Conservation (phyloP, 2,113 vertebrate species). For the Emydocephalus ijimae region DNA sequence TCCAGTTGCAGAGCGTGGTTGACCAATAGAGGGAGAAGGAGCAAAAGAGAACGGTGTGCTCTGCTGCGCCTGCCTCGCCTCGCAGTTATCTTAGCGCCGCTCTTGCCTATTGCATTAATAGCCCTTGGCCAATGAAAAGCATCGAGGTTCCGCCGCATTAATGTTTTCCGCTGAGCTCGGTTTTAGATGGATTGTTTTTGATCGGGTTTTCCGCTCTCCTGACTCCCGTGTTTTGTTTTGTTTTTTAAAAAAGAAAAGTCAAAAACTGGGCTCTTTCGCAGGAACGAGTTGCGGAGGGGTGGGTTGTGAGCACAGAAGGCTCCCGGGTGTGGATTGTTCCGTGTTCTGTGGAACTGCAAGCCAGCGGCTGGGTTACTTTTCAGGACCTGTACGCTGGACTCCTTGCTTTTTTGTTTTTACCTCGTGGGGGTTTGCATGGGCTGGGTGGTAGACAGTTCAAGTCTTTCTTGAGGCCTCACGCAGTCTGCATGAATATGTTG, state of each 20-base stretch:
- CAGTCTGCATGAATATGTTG: neutral
- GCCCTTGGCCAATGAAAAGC: neutral
- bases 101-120: neutral
- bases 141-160: no score
- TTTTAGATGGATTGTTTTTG: no score
- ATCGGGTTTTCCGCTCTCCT: neutral
- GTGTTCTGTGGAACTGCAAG: neutral
- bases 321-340: neutral
- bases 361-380: neutral
- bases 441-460: neutral
- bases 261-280: neutral
- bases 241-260: neutral
- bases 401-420: neutral
- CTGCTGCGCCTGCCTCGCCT: neutral
- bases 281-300: neutral
- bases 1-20: neutral
- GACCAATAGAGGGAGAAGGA: neutral
- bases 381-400: neutral
- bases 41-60: accelerated
- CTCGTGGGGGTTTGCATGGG: neutral
- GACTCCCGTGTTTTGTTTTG: neutral
- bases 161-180: neutral
- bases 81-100: neutral
- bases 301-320: neutral
- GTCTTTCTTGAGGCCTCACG: neutral